Conservation (phyloP, 2,113 vertebrate genomes). For the Paralichthys olivaceus region DNA sequence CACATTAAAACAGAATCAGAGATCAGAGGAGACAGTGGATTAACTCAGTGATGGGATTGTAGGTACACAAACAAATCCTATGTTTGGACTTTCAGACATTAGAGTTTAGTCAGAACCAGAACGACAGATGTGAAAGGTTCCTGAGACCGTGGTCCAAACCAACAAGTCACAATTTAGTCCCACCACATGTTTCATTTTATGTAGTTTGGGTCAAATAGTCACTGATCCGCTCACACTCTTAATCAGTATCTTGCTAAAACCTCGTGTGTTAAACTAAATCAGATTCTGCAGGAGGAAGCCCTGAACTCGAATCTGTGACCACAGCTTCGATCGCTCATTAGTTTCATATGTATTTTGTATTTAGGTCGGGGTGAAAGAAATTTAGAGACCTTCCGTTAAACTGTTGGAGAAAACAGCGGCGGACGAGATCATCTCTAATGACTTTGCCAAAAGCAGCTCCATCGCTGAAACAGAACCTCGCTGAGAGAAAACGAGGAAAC, state of each 20-base stretch:
- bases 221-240: neutral
- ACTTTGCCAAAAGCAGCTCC: conserved; percentile 65
- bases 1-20: too few relatives aligned
- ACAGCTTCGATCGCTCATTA: neutral
- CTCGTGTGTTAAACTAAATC: neutral
- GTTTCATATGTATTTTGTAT: neutral
- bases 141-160: too few relatives aligned
- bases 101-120: too few relatives aligned
- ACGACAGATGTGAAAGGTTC: too few relatives aligned
- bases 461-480: conserved; percentile 51
- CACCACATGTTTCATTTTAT: too few relatives aligned
- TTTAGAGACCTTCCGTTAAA: conserved; percentile 13
- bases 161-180: too few relatives aligned
- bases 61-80: too few relatives aligned
- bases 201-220: too few relatives aligned
- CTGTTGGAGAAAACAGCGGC: conserved; percentile 10
- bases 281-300: neutral
- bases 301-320: neutral
- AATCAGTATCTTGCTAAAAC: conserved; percentile 2
- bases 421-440: conserved; percentile 42
- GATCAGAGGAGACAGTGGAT: too few relatives aligned
- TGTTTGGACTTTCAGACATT: too few relatives aligned
- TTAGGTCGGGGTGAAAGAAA: neutral
- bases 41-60: too few relatives aligned
- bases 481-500: conserved; percentile 65